Evolutionary conservation across 1,140 invertebrate species (phyloP).

Genomic region (Euwallacea similis): DNA sequence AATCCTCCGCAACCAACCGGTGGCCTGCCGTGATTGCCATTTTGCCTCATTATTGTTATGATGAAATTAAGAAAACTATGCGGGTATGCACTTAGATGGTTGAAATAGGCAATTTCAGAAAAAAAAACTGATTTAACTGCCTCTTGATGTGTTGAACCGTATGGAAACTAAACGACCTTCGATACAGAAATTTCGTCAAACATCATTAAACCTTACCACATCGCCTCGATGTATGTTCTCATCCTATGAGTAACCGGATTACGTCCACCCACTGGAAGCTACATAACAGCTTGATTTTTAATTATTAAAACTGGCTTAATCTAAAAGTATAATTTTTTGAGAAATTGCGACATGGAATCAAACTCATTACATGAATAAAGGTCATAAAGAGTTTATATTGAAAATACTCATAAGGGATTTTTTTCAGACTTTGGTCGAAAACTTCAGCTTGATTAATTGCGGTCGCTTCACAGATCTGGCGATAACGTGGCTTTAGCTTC

Average conservation of each 20-base stretch:
- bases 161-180: too few species aligned
- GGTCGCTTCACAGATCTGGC: slow-evolving; percentile 16
- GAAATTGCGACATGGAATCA: too few species aligned
- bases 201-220: background rate
- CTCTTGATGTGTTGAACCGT: too few species aligned
- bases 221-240: background rate
- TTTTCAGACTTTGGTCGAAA: background rate
- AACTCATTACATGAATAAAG: too few species aligned
- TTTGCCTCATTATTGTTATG: too few species aligned
- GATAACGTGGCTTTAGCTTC: slow-evolving; percentile 21
- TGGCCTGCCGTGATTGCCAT: too few species aligned
- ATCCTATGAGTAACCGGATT: slow-evolving; percentile 15
- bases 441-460: slow-evolving; percentile 14
- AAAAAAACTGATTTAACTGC: too few species aligned
- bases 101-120: too few species aligned
- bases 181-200: background rate
- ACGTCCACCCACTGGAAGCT: slow-evolving; percentile 7
- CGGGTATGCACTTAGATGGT: too few species aligned
- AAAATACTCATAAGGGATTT: background rate
- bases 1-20: too few species aligned
- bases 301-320: background rate
- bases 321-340: too few species aligned
- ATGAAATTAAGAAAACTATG: too few species aligned
- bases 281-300: background rate
- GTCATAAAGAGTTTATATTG: background rate